A percentile compares a stretch with the other conserved stretches of the same genome.
These are phyloP conservation scores for Euura saliciscinereae DNA, from an alignment of 1,140 invertebrate genomes.

Conservation along the genomic window DNA sequence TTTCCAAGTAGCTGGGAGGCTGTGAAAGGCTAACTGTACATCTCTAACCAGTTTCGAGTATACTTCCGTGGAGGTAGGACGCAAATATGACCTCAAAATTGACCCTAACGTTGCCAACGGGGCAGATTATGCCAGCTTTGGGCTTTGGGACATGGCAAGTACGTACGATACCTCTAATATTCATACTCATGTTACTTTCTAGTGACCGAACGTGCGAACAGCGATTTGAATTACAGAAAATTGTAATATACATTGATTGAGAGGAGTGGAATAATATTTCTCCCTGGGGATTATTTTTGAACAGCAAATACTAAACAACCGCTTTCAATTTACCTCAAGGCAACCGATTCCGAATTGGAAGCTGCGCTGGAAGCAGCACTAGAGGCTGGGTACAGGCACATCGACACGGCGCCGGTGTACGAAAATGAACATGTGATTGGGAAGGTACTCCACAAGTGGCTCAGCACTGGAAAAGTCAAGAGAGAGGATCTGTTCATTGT, in stretches of 20 bases:
- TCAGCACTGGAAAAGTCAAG: constrained; percentile 65
- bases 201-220: too few relatives aligned
- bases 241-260: too few relatives aligned
- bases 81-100: constrained; percentile 25
- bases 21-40: neutral
- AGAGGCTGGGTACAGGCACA: constrained; percentile 71
- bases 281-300: neutral
- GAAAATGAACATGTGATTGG: constrained; percentile 69
- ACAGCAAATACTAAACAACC: too few relatives aligned
- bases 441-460: constrained; percentile 66
- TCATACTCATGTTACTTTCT: neutral
- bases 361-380: constrained; percentile 64
- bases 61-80: neutral
- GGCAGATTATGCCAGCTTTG: constrained; percentile 64
- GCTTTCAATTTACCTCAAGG: constrained; percentile 39
- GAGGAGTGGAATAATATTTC: constrained; percentile 4
- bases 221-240: too few relatives aligned
- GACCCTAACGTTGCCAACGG: constrained; percentile 42
- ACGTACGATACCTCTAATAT: constrained; percentile 30
- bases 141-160: constrained; percentile 74
- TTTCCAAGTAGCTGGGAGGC: neutral
- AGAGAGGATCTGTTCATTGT: constrained; percentile 74
- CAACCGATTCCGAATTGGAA: constrained; percentile 60
- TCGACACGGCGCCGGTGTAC: constrained; percentile 71
- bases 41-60: neutral